Percentiles rank a stretch among this genome's conserved stretches.
These are phyloP conservation scores for Paramacrobiotus metropolitanus DNA, from an alignment of 1,140 invertebrate genomes.

Conservation along the genomic window DNA sequence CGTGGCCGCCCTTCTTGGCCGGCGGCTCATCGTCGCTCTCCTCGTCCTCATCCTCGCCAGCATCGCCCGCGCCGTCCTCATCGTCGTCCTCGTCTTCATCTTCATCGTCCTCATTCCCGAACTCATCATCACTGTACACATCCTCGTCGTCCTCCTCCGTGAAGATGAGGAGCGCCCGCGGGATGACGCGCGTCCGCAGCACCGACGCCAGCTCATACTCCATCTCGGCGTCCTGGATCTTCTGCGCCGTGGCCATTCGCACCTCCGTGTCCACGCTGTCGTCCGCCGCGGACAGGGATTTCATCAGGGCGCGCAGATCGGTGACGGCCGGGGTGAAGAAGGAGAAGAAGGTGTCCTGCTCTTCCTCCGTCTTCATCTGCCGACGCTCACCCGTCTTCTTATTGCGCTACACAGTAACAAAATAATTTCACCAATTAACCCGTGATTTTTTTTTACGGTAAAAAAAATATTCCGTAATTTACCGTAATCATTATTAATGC, in stretches of 20 bases:
- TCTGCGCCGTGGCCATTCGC: not conserved
- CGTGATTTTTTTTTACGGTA: too few relatives aligned
- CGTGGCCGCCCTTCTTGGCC: not conserved
- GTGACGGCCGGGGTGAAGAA: not conserved
- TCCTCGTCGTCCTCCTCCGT: not conserved
- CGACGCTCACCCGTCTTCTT: constrained; percentile 1
- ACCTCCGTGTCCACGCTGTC: not conserved
- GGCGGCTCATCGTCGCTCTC: not conserved
- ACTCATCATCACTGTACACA: not conserved
- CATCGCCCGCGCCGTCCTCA: not conserved
- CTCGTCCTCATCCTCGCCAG: not conserved
- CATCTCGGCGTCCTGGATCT: not conserved
- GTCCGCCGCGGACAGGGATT: not conserved
- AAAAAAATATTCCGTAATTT: too few relatives aligned
- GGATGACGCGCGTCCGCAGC: not conserved
- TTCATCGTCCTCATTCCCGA: not conserved
- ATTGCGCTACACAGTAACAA: not conserved
- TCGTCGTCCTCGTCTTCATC: not conserved
- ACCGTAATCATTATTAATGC: too few relatives aligned
- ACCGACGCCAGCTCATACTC: not conserved
- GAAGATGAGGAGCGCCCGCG: not conserved
- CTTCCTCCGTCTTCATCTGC: not conserved
- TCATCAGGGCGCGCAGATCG: not conserved
- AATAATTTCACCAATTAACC: not conserved
- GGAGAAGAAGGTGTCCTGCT: not conserved